phyloP scores from a whole-genome alignment of 1,140 invertebrate genomes.

The Ooceraea biroi region DNA sequence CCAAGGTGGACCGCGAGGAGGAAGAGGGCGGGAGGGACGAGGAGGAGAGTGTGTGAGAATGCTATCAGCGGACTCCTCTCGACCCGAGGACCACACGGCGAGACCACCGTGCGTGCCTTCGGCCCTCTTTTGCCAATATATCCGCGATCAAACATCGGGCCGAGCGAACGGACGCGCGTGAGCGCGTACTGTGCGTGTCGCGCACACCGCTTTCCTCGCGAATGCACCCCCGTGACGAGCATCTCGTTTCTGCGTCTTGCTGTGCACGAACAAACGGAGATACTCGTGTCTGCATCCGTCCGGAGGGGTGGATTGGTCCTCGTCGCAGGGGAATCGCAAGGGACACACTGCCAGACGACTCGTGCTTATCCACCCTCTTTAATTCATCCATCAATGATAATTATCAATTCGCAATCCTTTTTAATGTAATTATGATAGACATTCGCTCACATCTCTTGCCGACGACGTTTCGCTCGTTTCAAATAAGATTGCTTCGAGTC shows the following conservation, averaged over 20 bases:
- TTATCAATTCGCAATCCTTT: slow-evolving; percentile 45
- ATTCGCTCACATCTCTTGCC: slow-evolving; percentile 7
- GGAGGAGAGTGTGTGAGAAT: slow-evolving; percentile 77
- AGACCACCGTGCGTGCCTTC: slow-evolving; percentile 81
- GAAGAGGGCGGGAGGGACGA: slow-evolving; percentile 27
- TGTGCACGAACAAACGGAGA: slow-evolving; percentile 4
- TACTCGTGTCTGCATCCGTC: slow-evolving; percentile 12
- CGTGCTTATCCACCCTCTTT: slow-evolving; percentile 5
- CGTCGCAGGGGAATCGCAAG: slow-evolving; percentile 25
- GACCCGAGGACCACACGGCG: slow-evolving; percentile 80
- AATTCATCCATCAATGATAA: slow-evolving; percentile 2
- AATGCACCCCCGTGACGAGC: not conserved
- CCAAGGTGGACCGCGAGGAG: not conserved
- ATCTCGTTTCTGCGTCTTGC: slow-evolving; percentile 12
- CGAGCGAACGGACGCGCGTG: slow-evolving; percentile 77
- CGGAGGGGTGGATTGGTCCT: not conserved
- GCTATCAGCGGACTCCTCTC: slow-evolving; percentile 78
- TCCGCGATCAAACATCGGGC: slow-evolving; percentile 79
- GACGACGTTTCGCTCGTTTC: not conserved
- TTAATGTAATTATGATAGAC: slow-evolving; percentile 37
- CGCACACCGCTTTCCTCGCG: slow-evolving; percentile 69
- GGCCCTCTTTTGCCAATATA: slow-evolving; percentile 77
- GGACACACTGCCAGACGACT: not conserved
- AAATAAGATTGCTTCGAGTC: slow-evolving; percentile 3
- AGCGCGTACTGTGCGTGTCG: slow-evolving; percentile 62